Evolutionary conservation across 2,797 vertebrate species (phyloP).

Genomic region (Melopsittacus undulatus): DNA sequence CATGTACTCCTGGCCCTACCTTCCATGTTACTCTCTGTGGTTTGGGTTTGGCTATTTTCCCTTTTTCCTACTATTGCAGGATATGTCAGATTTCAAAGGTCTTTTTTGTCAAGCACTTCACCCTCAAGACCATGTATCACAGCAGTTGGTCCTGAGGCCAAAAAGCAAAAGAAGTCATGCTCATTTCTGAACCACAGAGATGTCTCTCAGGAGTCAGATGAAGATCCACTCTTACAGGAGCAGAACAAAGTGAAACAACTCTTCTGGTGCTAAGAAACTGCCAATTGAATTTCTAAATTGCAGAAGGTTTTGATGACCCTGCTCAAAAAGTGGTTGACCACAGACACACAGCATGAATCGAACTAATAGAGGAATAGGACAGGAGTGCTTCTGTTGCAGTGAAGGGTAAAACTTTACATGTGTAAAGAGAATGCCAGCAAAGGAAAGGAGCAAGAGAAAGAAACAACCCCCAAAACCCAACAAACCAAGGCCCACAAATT

Average conservation of each 20-base stretch:
- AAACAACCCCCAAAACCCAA: background rate
- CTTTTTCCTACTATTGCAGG: background rate
- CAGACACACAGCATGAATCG: background rate
- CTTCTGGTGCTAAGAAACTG: background rate
- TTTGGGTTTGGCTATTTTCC: background rate
- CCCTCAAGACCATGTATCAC: background rate
- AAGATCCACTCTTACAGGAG: slow-evolving; percentile 2
- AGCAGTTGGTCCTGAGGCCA: slow-evolving; percentile 34
- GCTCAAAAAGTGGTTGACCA: slow-evolving; percentile 6
- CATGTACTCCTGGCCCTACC: background rate
- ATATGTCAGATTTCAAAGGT: slow-evolving; percentile 24
- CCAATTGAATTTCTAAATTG: background rate
- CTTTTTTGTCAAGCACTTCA: background rate
- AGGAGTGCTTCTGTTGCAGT: background rate
- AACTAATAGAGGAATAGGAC: background rate
- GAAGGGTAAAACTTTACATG: background rate
- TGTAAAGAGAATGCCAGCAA: background rate
- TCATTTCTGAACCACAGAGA: background rate
- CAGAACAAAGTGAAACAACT: background rate
- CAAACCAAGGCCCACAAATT: background rate
- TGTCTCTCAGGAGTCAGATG: background rate
- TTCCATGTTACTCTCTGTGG: background rate
- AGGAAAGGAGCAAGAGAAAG: background rate
- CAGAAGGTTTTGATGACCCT: background rate
- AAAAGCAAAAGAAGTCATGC: background rate